Percentiles rank a stretch among this genome's conserved stretches.
These are phyloP conservation scores for Piezodorus guildinii DNA, from an alignment of 1,140 invertebrate genomes.

Conservation along the genomic window DNA sequence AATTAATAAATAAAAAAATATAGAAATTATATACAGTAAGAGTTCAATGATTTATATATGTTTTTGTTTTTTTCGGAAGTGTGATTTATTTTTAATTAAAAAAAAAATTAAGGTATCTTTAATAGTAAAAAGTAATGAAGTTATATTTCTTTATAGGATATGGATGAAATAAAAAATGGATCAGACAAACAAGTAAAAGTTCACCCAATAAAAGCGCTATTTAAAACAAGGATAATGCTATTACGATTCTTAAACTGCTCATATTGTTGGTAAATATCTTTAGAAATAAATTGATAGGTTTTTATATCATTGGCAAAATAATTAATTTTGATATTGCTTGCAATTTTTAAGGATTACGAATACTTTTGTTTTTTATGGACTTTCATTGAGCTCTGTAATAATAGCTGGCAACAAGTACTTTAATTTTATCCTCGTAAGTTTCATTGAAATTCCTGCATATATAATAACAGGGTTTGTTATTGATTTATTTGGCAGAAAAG, in stretches of 20 bases:
- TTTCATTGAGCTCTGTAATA: slow-evolving; percentile 45
- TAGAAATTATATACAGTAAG: too few species aligned
- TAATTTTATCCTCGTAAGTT: slow-evolving; percentile 39
- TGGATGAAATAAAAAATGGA: too few species aligned
- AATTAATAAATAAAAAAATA: too few species aligned
- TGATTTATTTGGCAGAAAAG: slow-evolving; percentile 23
- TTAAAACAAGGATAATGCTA: slow-evolving; percentile 37
- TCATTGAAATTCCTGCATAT: slow-evolving; percentile 39
- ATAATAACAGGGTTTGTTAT: slow-evolving; percentile 24
- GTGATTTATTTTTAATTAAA: too few species aligned
- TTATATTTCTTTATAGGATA: too few species aligned
- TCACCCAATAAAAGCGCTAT: slow-evolving; percentile 34
- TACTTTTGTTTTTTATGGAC: slow-evolving; percentile 57
- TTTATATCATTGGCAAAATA: neutral
- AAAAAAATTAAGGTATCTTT: too few species aligned
- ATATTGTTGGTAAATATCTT: slow-evolving; percentile 23
- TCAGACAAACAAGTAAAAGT: too few species aligned
- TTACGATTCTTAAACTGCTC: slow-evolving; percentile 32
- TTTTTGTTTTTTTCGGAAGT: too few species aligned
- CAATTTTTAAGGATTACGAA: slow-evolving; percentile 48
- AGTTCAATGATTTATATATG: too few species aligned
- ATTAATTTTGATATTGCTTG: neutral
- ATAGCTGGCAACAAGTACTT: slow-evolving; percentile 34
- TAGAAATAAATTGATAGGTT: neutral
- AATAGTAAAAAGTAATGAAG: too few species aligned